Conservation (phyloP, 2,797 vertebrate genomes). For the Onychomys leucogaster region DNA sequence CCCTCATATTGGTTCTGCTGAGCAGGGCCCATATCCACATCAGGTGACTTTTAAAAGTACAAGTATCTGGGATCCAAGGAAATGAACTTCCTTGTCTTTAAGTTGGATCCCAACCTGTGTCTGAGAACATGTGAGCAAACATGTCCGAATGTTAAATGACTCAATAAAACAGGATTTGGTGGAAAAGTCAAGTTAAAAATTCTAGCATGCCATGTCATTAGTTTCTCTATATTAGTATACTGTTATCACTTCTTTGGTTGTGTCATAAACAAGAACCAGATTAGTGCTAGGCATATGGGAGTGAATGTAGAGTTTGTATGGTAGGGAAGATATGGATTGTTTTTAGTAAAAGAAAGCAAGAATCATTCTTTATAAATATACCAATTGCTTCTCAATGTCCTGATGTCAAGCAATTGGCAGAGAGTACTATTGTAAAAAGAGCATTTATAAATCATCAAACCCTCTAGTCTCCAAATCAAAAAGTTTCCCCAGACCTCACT, state of each 20-base stretch:
- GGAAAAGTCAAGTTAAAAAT: constrained; percentile 9
- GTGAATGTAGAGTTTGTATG: not conserved
- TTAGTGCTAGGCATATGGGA: not conserved
- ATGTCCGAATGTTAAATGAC: constrained; percentile 14
- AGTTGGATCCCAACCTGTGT: constrained; percentile 30
- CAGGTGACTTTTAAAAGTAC: constrained; percentile 14
- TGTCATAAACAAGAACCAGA: not conserved
- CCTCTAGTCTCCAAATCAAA: not conserved
- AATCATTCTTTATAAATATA: constrained; percentile 39
- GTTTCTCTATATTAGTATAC: not conserved
- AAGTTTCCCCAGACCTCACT: not conserved
- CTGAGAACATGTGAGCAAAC: not conserved
- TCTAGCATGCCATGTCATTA: not conserved
- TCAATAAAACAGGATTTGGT: not conserved
- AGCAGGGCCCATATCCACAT: not conserved
- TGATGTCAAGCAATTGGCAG: constrained; percentile 30
- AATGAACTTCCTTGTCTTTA: not conserved
- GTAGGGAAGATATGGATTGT: not conserved
- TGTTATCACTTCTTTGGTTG: not conserved
- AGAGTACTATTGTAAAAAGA: not conserved
- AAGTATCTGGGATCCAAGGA: constrained; percentile 14
- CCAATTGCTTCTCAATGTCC: not conserved
- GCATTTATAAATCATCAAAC: not conserved
- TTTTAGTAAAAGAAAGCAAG: constrained; percentile 37
- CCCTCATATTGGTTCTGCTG: not conserved